Evolutionary conservation across 2,797 vertebrate genomes (phyloP).

Genomic region (Pseudocheirus occidentalis): DNA sequence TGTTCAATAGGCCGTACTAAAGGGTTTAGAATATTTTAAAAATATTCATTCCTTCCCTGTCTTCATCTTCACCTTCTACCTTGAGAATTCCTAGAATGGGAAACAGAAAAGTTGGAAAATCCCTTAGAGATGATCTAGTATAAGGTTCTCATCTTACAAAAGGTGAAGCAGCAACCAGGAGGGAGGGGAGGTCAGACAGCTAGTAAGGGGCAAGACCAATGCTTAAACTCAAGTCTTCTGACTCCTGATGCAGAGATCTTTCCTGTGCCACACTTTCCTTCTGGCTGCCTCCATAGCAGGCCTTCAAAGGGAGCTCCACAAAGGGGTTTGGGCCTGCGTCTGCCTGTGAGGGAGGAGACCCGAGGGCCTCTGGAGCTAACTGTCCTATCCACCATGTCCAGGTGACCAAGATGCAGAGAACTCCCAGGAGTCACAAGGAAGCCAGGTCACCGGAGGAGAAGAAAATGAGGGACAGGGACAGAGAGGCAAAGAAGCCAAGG

Average conservation of each 20-base stretch:
- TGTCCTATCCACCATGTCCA: conserved; percentile 60
- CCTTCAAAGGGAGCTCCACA: neutral
- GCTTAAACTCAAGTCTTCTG: neutral
- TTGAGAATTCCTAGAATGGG: neutral
- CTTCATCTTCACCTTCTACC: neutral
- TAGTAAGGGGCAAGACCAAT: neutral
- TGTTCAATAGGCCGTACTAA: neutral
- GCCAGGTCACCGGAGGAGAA: conserved; percentile 13
- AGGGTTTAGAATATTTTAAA: neutral
- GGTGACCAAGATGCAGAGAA: conserved; percentile 78
- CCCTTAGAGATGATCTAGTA: neutral
- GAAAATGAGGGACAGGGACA: conserved; percentile 27
- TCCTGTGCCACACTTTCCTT: neutral
- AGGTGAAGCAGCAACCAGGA: neutral
- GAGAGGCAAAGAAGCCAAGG: conserved; percentile 59
- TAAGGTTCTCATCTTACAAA: neutral
- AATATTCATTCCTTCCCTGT: neutral
- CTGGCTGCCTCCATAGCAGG: too few relatives aligned
- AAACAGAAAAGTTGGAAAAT: neutral
- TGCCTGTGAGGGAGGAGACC: neutral
- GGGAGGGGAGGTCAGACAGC: neutral
- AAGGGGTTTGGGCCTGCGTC: neutral
- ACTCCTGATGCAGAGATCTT: neutral
- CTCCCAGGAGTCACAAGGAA: conserved; percentile 12
- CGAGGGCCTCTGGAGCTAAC: neutral